Percentiles rank a stretch among this genome's conserved stretches.
These are phyloP conservation scores for Zosterops pallidus DNA, from an alignment of 2,113 vertebrate genomes.

Conservation along the genomic window DNA sequence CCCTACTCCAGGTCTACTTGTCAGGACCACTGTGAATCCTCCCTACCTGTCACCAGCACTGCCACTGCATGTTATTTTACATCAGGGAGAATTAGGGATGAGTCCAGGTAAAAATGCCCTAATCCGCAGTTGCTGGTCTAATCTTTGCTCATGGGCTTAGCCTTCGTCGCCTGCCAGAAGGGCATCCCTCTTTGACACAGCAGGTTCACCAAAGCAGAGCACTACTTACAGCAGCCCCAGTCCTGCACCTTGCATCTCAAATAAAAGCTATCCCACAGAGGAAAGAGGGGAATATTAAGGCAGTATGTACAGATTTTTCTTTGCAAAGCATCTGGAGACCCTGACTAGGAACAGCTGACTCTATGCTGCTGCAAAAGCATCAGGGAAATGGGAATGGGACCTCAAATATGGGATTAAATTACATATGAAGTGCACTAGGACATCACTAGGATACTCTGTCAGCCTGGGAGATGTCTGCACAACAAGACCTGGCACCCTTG, in stretches of 20 bases:
- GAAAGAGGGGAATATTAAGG: neutral
- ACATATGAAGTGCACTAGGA: neutral
- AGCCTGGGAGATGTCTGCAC: neutral
- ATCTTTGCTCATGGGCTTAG: conserved; percentile 20
- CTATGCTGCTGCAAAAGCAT: neutral
- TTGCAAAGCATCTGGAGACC: neutral
- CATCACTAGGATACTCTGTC: neutral
- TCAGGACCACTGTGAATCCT: neutral
- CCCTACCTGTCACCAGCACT: neutral
- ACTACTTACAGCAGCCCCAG: conserved; percentile 3
- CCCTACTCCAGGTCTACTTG: neutral
- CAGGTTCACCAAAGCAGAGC: conserved; percentile 7
- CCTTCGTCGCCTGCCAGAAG: neutral
- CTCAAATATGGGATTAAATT: neutral
- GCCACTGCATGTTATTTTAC: neutral
- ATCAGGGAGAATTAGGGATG: conserved; percentile 31
- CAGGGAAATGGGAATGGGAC: neutral
- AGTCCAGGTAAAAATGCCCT: conserved; percentile 41
- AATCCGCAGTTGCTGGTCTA: neutral
- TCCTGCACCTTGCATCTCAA: neutral
- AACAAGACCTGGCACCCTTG: neutral
- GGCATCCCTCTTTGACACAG: conserved; percentile 3
- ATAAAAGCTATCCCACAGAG: neutral
- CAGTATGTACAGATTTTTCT: neutral
- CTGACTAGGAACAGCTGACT: neutral